These are phyloP conservation scores for Scaptomyza parva DNA, from an alignment of 2,888 invertebrate genomes.

Conservation along the genomic window DNA sequence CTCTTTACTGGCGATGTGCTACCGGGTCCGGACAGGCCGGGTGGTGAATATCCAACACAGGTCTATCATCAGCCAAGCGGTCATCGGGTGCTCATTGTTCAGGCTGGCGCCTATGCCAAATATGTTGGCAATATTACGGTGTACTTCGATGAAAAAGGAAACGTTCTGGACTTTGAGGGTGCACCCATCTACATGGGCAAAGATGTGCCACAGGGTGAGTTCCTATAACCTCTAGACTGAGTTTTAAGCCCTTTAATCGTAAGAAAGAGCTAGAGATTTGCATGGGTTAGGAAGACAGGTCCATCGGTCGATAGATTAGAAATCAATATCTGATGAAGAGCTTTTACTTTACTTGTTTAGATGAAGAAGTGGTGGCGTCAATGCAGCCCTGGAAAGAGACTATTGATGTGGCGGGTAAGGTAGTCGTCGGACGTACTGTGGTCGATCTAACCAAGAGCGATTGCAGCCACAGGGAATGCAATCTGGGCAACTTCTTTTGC, in stretches of 20 bases:
- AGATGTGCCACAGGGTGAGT: constrained; percentile 88
- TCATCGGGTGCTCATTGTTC: constrained; percentile 87
- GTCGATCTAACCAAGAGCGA: constrained; percentile 86
- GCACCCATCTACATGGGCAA: constrained; percentile 89
- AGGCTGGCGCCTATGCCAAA: constrained; percentile 90
- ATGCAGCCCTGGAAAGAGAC: constrained; percentile 87
- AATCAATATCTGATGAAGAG: neutral
- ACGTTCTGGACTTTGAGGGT: constrained; percentile 89
- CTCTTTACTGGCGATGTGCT: constrained; percentile 87
- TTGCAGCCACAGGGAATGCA: constrained; percentile 89
- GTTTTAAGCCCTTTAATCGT: neutral
- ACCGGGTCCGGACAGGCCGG: constrained; percentile 87
- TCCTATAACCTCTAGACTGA: neutral
- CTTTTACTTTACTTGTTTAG: constrained; percentile 82
- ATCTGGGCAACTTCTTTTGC: constrained; percentile 90
- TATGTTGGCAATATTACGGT: constrained; percentile 92
- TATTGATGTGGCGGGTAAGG: constrained; percentile 86
- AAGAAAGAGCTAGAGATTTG: neutral
- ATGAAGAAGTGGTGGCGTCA: constrained; percentile 87
- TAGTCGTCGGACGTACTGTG: constrained; percentile 87
- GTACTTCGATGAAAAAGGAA: constrained; percentile 89
- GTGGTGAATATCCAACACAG: constrained; percentile 89
- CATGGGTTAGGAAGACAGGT: neutral
- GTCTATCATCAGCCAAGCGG: constrained; percentile 86
- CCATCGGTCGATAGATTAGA: neutral